These are phyloP conservation scores for Hedya salicella DNA, from an alignment of 2,888 invertebrate genomes.

Conservation along the genomic window DNA sequence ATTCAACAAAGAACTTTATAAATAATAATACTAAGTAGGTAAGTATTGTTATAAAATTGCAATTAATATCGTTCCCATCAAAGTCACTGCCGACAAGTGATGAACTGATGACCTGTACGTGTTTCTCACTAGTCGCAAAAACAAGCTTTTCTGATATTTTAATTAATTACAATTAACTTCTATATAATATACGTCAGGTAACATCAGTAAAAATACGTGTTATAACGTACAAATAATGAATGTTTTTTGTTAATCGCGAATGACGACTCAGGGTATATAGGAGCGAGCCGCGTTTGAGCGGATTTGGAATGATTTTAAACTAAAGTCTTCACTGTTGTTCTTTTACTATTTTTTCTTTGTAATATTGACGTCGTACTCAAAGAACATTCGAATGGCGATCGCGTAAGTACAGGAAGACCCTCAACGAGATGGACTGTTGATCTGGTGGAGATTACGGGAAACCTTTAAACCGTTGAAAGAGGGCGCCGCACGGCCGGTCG, in stretches of 20 bases:
- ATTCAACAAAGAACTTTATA: background rate
- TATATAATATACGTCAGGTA: background rate
- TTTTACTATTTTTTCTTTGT: too few species aligned
- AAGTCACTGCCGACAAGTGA: background rate
- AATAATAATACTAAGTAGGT: background rate
- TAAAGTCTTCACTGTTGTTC: too few species aligned
- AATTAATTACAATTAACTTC: slow-evolving; percentile 7
- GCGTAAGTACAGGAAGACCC: too few species aligned
- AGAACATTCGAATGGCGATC: too few species aligned
- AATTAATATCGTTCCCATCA: background rate
- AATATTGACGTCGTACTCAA: too few species aligned
- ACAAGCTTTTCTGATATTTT: slow-evolving; percentile 13
- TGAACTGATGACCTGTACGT: background rate
- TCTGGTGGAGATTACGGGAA: too few species aligned
- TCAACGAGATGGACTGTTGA: too few species aligned
- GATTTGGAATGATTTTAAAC: too few species aligned
- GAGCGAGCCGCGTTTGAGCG: too few species aligned
- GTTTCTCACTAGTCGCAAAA: slow-evolving; percentile 13
- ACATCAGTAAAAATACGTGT: background rate
- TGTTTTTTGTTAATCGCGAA: background rate
- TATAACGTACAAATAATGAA: background rate
- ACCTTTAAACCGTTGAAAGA: too few species aligned
- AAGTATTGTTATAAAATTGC: background rate
- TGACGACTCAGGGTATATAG: too few species aligned
- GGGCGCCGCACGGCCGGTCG: too few species aligned